phyloP scores from a whole-genome alignment of 2,888 invertebrate genomes.

The Oligia latruncula region DNA sequence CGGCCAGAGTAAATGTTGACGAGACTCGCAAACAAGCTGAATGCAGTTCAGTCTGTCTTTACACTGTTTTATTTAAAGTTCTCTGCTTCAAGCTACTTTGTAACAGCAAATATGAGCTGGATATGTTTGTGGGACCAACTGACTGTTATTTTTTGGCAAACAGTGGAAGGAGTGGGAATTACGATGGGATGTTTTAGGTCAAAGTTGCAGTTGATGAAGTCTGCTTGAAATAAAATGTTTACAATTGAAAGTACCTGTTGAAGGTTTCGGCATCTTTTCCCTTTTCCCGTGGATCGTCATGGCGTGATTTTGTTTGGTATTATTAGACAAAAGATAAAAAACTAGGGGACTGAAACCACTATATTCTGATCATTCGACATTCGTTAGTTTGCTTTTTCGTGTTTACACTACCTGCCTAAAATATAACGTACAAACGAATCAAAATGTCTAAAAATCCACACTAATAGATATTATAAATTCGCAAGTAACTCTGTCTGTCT shows the following conservation, averaged over 20 bases:
- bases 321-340: background rate
- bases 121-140: slow-evolving; percentile 48
- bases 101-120: slow-evolving; percentile 59
- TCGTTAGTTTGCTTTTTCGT: background rate
- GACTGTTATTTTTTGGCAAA: slow-evolving; percentile 32
- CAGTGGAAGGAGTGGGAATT: background rate
- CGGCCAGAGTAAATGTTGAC: slow-evolving; percentile 63
- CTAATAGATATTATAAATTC: no score
- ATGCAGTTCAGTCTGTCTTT: slow-evolving; percentile 62
- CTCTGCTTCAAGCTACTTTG: slow-evolving; percentile 59
- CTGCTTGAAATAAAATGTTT: background rate
- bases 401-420: background rate
- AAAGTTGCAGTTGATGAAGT: background rate
- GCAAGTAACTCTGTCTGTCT: no score
- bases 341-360: background rate
- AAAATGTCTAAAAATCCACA: background rate
- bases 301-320: background rate
- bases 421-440: background rate
- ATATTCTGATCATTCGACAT: background rate
- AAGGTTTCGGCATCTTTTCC: background rate
- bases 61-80: slow-evolving; percentile 66
- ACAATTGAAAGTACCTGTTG: background rate
- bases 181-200: background rate
- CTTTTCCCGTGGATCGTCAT: background rate
- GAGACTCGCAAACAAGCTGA: slow-evolving; percentile 55